Conservation (phyloP, 1,140 invertebrate genomes). For the Drosophila serrata region DNA sequence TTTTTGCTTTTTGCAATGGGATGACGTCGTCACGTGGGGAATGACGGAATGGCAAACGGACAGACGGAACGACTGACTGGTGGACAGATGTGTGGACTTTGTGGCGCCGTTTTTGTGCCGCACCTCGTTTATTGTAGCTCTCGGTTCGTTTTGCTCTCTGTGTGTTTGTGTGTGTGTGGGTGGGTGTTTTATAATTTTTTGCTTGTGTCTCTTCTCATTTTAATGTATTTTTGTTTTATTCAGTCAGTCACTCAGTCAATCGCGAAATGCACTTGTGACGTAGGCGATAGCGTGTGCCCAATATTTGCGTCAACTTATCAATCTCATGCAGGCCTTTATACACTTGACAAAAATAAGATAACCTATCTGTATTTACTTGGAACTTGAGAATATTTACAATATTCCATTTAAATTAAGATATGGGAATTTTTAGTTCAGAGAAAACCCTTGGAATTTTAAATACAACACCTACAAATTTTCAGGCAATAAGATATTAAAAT, state of each 20-base stretch:
- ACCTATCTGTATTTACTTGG: neutral
- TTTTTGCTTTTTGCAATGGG: slow-evolving; percentile 17
- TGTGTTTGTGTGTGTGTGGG: neutral
- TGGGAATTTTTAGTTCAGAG: too few relatives aligned
- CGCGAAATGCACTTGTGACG: slow-evolving; percentile 58
- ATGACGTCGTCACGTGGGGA: slow-evolving; percentile 49
- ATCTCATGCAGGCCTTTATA: neutral
- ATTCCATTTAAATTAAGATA: neutral
- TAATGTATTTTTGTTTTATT: slow-evolving; percentile 21
- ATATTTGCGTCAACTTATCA: slow-evolving; percentile 35
- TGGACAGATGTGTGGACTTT: slow-evolving; percentile 53
- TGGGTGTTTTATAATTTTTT: slow-evolving; percentile 18
- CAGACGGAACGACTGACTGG: slow-evolving; percentile 37
- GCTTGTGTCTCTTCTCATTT: slow-evolving; percentile 4
- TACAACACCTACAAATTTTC: too few relatives aligned
- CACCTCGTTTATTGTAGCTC: slow-evolving; percentile 47
- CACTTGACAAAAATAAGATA: neutral
- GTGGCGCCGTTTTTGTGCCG: slow-evolving; percentile 60
- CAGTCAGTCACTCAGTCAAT: slow-evolving; percentile 40
- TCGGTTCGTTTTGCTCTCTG: slow-evolving; percentile 18
- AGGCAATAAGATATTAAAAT: too few relatives aligned
- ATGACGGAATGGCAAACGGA: slow-evolving; percentile 24
- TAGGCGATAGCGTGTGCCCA: slow-evolving; percentile 51
- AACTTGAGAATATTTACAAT: neutral
- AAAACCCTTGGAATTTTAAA: too few relatives aligned